Conservation (phyloP, 92 coral and sea anemone species). For the Phenganax stokvisi region DNA sequence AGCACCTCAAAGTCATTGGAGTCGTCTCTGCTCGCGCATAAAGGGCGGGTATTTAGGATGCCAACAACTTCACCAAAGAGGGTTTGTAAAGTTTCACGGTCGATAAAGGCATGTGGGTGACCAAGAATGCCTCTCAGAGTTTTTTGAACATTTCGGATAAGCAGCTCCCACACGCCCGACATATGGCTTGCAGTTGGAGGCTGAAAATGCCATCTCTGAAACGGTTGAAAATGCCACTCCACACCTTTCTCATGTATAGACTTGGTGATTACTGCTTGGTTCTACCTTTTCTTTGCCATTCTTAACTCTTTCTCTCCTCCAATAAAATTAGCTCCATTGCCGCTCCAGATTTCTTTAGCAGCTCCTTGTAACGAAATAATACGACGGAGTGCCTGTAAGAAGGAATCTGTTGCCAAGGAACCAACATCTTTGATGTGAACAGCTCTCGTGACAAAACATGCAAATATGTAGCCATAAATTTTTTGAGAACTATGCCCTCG, state of each 20-base stretch:
- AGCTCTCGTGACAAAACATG: conserved; percentile 44
- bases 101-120: conserved; percentile 36
- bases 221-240: too few relatives aligned
- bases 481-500: conserved; percentile 36
- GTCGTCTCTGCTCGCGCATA: conserved; percentile 51
- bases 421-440: conserved; percentile 58
- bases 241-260: not conserved
- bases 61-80: conserved; percentile 51
- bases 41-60: conserved; percentile 57
- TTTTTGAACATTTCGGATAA: conserved; percentile 26
- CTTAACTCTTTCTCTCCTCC: conserved; percentile 42
- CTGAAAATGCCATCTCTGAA: conserved; percentile 38
- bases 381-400: conserved; percentile 40
- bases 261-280: not conserved
- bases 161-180: conserved; percentile 50
- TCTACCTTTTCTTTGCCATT: conserved; percentile 1
- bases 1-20: conserved; percentile 46
- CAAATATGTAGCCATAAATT: conserved; percentile 56
- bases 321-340: conserved; percentile 40
- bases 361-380: conserved; percentile 29
- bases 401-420: conserved; percentile 51
- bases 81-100: conserved; percentile 37
- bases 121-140: conserved; percentile 27
- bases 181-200: too few relatives aligned
- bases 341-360: conserved; percentile 26